A percentile compares a stretch with the other conserved stretches of the same genome.
Evolutionary conservation across 2,888 invertebrate genomes (phyloP).

Genomic region (Oscheius sp.): DNA sequence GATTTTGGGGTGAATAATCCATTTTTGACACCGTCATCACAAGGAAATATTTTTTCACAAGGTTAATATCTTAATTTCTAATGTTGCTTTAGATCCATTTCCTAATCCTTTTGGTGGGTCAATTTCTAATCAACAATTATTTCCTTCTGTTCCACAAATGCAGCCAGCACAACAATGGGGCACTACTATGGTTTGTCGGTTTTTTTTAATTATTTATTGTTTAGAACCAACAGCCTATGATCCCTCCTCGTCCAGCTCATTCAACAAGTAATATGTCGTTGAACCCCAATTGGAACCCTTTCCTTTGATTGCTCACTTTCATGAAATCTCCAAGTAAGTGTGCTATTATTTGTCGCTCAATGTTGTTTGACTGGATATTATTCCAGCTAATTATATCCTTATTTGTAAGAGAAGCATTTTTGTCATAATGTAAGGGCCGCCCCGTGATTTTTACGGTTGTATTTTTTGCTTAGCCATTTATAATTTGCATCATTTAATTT

Average conservation of each 20-base stretch:
- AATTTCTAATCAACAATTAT: too few relatives aligned
- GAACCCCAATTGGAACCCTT: conserved; percentile 28
- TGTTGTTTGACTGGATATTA: too few relatives aligned
- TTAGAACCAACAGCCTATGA: background rate
- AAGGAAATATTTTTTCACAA: background rate
- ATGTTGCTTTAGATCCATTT: background rate
- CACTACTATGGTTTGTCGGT: too few relatives aligned
- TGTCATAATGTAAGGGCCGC: conserved; percentile 14
- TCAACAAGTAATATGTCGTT: background rate
- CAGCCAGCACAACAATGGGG: too few relatives aligned
- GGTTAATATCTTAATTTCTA: background rate
- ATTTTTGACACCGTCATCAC: conserved; percentile 19
- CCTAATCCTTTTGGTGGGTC: conserved; percentile 12
- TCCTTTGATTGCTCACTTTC: conserved; percentile 20
- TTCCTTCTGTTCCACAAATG: too few relatives aligned
- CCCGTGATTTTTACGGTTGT: conserved; percentile 28
- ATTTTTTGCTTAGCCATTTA: background rate
- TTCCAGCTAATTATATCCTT: background rate
- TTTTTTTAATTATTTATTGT: background rate
- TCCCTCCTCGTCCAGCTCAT: background rate
- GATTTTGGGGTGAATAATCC: conserved; percentile 26
- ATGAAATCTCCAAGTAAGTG: background rate
- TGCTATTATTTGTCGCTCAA: conserved; percentile 3
- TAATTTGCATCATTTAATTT: background rate
- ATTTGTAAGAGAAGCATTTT: background rate